Evolutionary conservation across 2,113 vertebrate genomes (phyloP).

Genomic region (Stegastes partitus): DNA sequence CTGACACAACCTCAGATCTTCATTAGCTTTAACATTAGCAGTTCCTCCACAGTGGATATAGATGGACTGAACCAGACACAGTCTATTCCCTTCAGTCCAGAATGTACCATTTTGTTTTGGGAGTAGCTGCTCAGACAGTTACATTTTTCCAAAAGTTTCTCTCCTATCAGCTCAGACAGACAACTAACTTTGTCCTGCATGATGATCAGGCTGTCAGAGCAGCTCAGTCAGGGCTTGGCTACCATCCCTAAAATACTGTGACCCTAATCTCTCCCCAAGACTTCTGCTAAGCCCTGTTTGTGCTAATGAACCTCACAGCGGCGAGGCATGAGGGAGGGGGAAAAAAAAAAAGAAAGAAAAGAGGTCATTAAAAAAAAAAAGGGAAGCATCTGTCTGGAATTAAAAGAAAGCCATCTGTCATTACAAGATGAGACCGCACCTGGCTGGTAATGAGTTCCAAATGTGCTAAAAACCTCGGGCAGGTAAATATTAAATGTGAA

Average conservation of each 20-base stretch:
- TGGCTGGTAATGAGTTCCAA: conserved; percentile 41
- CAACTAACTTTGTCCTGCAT: not conserved
- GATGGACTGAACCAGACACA: too few species aligned
- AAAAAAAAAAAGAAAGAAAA: not conserved
- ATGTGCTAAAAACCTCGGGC: conserved; percentile 41
- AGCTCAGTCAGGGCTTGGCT: conserved; percentile 23
- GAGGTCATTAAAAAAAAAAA: conserved; percentile 43
- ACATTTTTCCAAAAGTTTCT: not conserved
- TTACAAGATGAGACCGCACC: conserved; percentile 55
- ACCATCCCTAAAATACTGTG: conserved; percentile 32
- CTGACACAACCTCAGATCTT: too few species aligned
- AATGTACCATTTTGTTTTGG: not conserved
- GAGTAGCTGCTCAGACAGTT: not conserved
- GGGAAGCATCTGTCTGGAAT: conserved; percentile 58
- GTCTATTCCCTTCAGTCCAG: too few species aligned
- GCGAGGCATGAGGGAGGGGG: not conserved
- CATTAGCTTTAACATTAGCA: too few species aligned
- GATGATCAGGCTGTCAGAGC: conserved; percentile 16
- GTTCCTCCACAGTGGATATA: too few species aligned
- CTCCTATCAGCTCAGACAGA: not conserved
- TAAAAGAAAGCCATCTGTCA: conserved; percentile 69
- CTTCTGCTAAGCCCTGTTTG: conserved; percentile 46
- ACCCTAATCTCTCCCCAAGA: conserved; percentile 59
- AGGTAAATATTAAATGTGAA: conserved; percentile 34
- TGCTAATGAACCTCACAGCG: conserved; percentile 60